Evolutionary conservation across 2,888 invertebrate genomes (phyloP).

Genomic region (Acronicta leporina): DNA sequence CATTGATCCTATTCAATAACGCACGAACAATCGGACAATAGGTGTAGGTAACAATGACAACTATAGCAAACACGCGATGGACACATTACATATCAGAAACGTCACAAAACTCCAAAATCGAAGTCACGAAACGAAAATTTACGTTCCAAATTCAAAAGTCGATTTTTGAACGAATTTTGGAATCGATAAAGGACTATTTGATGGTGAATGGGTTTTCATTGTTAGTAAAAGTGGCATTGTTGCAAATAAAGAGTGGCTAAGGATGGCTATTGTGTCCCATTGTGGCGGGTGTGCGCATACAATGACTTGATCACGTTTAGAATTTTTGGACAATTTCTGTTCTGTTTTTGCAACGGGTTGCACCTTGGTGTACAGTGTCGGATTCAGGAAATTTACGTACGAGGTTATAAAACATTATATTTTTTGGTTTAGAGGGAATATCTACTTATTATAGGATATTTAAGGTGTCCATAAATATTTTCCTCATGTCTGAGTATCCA

Average conservation of each 20-base stretch:
- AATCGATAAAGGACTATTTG: slow-evolving; percentile 44
- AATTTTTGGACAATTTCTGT: slow-evolving; percentile 87
- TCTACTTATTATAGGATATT: no score
- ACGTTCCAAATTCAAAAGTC: slow-evolving; percentile 16
- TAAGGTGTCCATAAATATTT: no score
- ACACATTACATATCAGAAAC: slow-evolving; percentile 50
- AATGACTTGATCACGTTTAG: slow-evolving; percentile 84
- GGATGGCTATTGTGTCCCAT: slow-evolving; percentile 84
- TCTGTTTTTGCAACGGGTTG: slow-evolving; percentile 88
- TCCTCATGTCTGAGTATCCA: no score
- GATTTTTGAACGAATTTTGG: slow-evolving; percentile 32
- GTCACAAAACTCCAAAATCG: slow-evolving; percentile 42
- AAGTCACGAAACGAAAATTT: slow-evolving; percentile 27
- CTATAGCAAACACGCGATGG: slow-evolving; percentile 86
- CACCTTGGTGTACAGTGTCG: slow-evolving; percentile 82
- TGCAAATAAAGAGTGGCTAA: slow-evolving; percentile 85
- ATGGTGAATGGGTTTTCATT: slow-evolving; percentile 60
- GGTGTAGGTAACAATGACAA: slow-evolving; percentile 88
- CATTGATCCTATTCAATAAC: slow-evolving; percentile 84
- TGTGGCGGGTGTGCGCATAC: slow-evolving; percentile 87
- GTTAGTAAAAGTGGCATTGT: slow-evolving; percentile 86
- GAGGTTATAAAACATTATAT: no score
- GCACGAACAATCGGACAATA: slow-evolving; percentile 84
- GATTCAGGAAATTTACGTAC: slow-evolving; percentile 43
- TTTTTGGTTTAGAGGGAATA: no score